Conservation (phyloP, 2,888 invertebrate genomes). For the Pantelozetes paolii region DNA sequence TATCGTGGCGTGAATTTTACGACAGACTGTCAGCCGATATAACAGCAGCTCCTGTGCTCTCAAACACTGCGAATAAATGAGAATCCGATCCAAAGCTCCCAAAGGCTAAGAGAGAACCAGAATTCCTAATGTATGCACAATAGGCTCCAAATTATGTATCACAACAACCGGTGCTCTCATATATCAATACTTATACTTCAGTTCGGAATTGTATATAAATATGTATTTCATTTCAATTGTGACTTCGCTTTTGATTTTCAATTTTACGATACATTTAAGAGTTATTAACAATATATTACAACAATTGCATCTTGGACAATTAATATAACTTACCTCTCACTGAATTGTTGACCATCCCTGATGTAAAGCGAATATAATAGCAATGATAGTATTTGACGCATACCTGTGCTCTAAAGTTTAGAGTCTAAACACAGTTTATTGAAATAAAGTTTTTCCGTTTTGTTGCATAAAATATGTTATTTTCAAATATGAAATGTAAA, state of each 20-base stretch:
- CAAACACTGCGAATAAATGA: constrained; percentile 25
- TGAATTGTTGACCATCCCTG: too few relatives aligned
- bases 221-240: too few relatives aligned
- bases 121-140: not conserved
- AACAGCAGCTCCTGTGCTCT: constrained; percentile 18
- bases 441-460: not conserved
- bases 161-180: not conserved
- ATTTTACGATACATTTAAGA: too few relatives aligned
- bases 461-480: not conserved
- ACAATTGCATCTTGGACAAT: too few relatives aligned
- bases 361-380: too few relatives aligned
- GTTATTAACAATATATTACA: too few relatives aligned
- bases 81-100: constrained; percentile 21
- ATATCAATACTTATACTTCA: too few relatives aligned
- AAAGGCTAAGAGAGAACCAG: constrained; percentile 14
- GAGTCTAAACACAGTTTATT: not conserved
- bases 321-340: too few relatives aligned
- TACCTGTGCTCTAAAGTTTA: too few relatives aligned
- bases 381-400: too few relatives aligned
- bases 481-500: not conserved
- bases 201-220: too few relatives aligned
- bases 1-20: constrained; percentile 29
- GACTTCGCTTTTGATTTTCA: too few relatives aligned
- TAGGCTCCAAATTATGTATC: not conserved
- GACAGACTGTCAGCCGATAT: constrained; percentile 19